phyloP scores from a whole-genome alignment of 1,140 invertebrate genomes.

The Drosophila parvula region DNA sequence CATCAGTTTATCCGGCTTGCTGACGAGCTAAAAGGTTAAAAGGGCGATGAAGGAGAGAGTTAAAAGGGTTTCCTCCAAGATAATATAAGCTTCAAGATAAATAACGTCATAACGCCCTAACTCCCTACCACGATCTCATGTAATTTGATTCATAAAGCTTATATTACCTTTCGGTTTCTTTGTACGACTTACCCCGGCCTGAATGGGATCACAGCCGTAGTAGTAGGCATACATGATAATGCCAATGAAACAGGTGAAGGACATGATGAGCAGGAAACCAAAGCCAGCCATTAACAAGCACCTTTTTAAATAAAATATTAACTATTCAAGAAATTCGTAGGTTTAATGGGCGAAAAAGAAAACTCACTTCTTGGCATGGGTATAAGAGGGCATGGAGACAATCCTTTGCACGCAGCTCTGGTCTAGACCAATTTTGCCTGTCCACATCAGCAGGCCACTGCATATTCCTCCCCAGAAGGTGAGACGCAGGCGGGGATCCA shows the following conservation, averaged over 20 bases:
- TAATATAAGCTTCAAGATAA: neutral
- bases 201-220: slow-evolving; percentile 90
- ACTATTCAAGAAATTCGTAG: neutral
- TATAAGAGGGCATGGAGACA: slow-evolving; percentile 70
- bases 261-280: slow-evolving; percentile 85
- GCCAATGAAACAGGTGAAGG: slow-evolving; percentile 87
- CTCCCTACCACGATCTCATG: too few species aligned
- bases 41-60: too few species aligned
- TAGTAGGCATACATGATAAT: slow-evolving; percentile 90
- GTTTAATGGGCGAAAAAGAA: neutral
- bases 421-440: slow-evolving; percentile 71
- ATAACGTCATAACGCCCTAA: neutral
- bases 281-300: slow-evolving; percentile 85
- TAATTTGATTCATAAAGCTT: neutral
- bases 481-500: slow-evolving; percentile 66
- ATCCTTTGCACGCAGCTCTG: slow-evolving; percentile 78
- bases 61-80: neutral
- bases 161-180: neutral
- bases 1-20: slow-evolving; percentile 85
- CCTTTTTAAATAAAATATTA: slow-evolving; percentile 51
- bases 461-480: slow-evolving; percentile 56
- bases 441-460: slow-evolving; percentile 70
- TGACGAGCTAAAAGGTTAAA: slow-evolving; percentile 62
- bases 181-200: slow-evolving; percentile 84
- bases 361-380: slow-evolving; percentile 67